phyloP scores from a whole-genome alignment of 2,888 invertebrate species.

The Caradrina clavipalpis region DNA sequence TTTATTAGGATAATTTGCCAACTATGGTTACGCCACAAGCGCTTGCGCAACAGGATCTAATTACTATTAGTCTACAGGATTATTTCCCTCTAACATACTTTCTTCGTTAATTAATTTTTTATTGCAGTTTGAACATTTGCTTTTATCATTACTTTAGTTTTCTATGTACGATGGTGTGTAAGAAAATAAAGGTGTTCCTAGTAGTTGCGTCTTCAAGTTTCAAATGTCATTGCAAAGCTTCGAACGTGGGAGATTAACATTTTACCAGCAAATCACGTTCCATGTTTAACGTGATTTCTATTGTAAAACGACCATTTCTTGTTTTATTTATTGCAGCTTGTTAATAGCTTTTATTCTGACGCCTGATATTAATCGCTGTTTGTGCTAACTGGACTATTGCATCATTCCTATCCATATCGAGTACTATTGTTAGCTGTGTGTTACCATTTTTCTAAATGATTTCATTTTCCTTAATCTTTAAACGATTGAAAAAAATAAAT shows the following conservation, averaged over 20 bases:
- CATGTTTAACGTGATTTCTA: slow-evolving; percentile 59
- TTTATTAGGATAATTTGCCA: slow-evolving; percentile 7
- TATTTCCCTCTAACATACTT: neutral
- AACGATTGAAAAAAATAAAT: neutral
- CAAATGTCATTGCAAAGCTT: slow-evolving; percentile 84
- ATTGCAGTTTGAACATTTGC: neutral
- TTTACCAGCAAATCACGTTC: slow-evolving; percentile 76
- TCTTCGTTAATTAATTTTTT: slow-evolving; percentile 7
- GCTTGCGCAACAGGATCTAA: slow-evolving; percentile 10
- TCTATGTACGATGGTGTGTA: neutral
- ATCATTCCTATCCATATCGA: slow-evolving; percentile 31
- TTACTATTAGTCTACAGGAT: slow-evolving; percentile 6
- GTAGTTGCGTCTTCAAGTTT: slow-evolving; percentile 70
- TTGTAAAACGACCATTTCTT: slow-evolving; percentile 57
- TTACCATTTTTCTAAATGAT: slow-evolving; percentile 20
- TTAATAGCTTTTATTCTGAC: slow-evolving; percentile 34
- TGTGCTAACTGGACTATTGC: slow-evolving; percentile 28
- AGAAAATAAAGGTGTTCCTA: slow-evolving; percentile 40
- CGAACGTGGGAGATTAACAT: slow-evolving; percentile 83
- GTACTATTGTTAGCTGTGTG: slow-evolving; percentile 19
- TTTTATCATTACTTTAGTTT: neutral
- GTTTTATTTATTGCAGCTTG: slow-evolving; percentile 58
- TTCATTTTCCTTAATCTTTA: neutral
- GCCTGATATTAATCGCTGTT: slow-evolving; percentile 43
- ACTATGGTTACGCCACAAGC: neutral